Evolutionary conservation across 2,888 invertebrate genomes (phyloP), one percentile per base, ranked within the genome.

Genomic region (Oligia latruncula): DNA sequence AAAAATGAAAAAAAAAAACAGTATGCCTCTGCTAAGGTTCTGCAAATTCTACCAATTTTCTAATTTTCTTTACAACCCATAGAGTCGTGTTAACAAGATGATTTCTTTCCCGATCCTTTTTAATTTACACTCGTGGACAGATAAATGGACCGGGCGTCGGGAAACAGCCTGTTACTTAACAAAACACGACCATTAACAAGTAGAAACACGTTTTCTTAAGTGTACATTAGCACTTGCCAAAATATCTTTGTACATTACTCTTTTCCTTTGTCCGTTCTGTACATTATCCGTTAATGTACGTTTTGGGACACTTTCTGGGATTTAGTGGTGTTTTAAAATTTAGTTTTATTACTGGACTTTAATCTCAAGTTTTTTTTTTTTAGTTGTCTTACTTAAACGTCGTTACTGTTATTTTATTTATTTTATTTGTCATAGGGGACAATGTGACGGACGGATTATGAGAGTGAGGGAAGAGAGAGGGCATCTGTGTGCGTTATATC

Each of bases 191-290:
- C 86, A 85, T 85, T 85, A 82, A 85, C 85, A 82, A 85, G 85
- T 86, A 80, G 75, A 77, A 84, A 85, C 85, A 85, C 85, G 85
- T 85, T 85, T 85, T 80, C 85, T 85, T 85, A 85, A 85, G 85
- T 85, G 85, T 80, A 80, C 85, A 85, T 82, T 85, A 86, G 85
- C 85, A 82, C 77, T 85, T 85, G 83, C 85, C 83, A 80, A 85
- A 85, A 85, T 85, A 85, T 85, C 83, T 77, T 82, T 65, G 75
- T 75, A 75, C 86, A 86, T 85, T 86, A 85, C 77, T 85, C 85
- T 85, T 85, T 85, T 82, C 73, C 70, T 75, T 77, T 75, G 86
- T 77, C 75, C 70, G 40, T 71, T 78, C 35, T 80, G 80, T 73
- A 73, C 74, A 71, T 66, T 82, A 74, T 65, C 86, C 71, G 20